Evolutionary conservation across 2,888 invertebrate species (phyloP).

Genomic region (Serrognathus titanus): DNA sequence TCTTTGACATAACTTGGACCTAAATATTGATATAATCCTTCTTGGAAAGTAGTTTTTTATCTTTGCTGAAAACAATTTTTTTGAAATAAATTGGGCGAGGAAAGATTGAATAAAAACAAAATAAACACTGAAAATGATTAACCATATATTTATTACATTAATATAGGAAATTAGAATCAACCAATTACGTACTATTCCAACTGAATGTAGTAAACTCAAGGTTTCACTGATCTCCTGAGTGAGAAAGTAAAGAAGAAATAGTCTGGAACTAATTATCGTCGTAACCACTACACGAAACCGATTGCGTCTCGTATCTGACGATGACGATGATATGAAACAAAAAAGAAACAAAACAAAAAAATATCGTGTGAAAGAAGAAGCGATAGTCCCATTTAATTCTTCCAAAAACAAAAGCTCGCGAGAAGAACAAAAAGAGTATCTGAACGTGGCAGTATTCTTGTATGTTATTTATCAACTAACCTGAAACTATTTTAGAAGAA

Average conservation of each 20-base stretch:
- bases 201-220: neutral
- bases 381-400: conserved; percentile 8
- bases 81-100: too few relatives aligned
- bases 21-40: too few relatives aligned
- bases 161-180: conserved; percentile 24
- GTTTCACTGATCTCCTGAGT: neutral
- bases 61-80: too few relatives aligned
- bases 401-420: conserved; percentile 1
- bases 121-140: conserved; percentile 14
- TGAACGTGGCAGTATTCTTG: conserved; percentile 4
- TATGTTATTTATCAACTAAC: neutral
- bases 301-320: too few relatives aligned
- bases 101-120: neutral
- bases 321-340: neutral
- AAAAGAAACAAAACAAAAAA: neutral
- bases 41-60: too few relatives aligned
- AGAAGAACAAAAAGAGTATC: neutral
- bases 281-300: too few relatives aligned
- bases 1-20: too few relatives aligned
- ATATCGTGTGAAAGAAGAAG: neutral
- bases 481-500: conserved; percentile 10
- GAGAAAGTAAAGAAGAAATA: neutral
- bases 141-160: conserved; percentile 26
- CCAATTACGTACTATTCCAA: conserved; percentile 5
- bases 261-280: neutral